phyloP scores from a whole-genome alignment of 2,797 vertebrate genomes.

The Myioborus miniatus region DNA sequence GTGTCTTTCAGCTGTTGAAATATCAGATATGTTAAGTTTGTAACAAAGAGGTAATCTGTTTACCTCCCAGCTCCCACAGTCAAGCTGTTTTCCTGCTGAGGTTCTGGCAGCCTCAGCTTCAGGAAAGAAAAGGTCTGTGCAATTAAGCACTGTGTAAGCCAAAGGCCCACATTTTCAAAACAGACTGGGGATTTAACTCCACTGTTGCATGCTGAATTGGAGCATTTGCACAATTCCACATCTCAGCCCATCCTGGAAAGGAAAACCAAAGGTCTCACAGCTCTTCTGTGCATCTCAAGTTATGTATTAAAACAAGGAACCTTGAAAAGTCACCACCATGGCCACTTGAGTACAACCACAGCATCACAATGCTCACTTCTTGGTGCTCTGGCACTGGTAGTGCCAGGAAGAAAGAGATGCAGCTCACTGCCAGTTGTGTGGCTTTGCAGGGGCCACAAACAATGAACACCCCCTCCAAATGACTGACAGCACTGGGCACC shows the following conservation, averaged over 20 bases:
- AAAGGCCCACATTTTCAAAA: not conserved
- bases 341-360: not conserved
- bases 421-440: not conserved
- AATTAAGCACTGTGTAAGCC: not conserved
- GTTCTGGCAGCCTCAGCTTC: not conserved
- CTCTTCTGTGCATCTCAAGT: not conserved
- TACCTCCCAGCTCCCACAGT: not conserved
- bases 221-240: not conserved
- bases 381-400: not conserved
- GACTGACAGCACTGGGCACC: not conserved
- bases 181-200: not conserved
- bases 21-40: not conserved
- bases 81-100: not conserved
- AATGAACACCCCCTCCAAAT: not conserved
- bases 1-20: not conserved
- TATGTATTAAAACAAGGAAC: not conserved
- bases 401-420: not conserved
- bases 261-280: not conserved
- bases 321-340: not conserved
- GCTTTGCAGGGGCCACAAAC: not conserved
- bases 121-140: not conserved
- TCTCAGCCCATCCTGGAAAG: not conserved
- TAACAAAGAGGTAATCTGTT: not conserved
- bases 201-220: not conserved
- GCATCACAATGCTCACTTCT: not conserved